phyloP scores from a whole-genome alignment of 2,888 invertebrate genomes.

The Tetranychus truncatus region DNA sequence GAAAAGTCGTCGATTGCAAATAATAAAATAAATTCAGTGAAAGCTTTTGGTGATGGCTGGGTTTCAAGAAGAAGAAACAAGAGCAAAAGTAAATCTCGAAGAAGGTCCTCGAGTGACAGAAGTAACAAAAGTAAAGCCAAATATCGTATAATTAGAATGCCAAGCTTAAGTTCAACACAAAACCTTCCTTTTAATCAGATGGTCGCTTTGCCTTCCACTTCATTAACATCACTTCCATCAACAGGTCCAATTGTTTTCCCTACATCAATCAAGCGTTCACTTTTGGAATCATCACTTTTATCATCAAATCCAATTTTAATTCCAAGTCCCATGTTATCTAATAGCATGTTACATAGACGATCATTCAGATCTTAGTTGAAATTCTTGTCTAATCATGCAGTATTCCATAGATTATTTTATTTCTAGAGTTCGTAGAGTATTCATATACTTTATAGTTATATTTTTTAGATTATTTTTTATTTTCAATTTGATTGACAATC shows the following conservation, averaged over 20 bases:
- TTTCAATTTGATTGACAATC: too few species aligned
- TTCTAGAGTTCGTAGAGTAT: too few species aligned
- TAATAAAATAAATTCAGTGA: neutral
- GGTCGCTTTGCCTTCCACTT: neutral
- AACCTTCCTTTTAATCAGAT: neutral
- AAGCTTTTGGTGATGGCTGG: neutral
- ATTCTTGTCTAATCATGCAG: too few species aligned
- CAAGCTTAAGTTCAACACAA: neutral
- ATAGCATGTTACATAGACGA: neutral
- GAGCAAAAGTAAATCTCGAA: neutral
- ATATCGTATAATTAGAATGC: neutral
- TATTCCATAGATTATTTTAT: too few species aligned
- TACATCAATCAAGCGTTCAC: neutral
- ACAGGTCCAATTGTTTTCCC: neutral
- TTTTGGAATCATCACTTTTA: neutral
- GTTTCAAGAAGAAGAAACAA: neutral
- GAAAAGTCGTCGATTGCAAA: neutral
- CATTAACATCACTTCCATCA: neutral
- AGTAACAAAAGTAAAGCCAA: neutral
- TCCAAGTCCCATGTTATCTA: neutral
- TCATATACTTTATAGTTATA: too few species aligned
- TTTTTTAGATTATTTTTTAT: too few species aligned
- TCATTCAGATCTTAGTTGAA: neutral
- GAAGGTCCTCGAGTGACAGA: neutral
- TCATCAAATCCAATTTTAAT: neutral